Evolutionary conservation across 2,113 vertebrate genomes (phyloP).

Genomic region (Stictonetta naevosa): DNA sequence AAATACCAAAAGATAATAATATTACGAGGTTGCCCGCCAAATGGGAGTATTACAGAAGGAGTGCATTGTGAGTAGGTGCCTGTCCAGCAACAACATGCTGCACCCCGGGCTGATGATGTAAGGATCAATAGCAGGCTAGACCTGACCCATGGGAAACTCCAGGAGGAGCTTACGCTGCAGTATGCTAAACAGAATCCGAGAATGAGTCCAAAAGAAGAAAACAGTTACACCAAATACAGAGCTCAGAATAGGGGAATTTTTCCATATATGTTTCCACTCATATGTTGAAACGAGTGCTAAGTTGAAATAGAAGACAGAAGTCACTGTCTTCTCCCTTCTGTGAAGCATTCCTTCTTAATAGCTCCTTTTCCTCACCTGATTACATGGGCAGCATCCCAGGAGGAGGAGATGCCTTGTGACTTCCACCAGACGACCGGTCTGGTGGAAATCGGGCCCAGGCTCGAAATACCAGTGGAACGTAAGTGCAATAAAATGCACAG

Average conservation of each 20-base stretch:
- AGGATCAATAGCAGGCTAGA: not conserved
- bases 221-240: not conserved
- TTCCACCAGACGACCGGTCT: not conserved
- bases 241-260: not conserved
- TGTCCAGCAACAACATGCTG: not conserved
- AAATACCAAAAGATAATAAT: conserved; percentile 2
- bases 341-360: not conserved
- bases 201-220: not conserved
- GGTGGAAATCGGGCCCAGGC: not conserved
- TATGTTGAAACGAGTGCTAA: not conserved
- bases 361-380: conserved; percentile 3
- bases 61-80: not conserved
- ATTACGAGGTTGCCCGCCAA: conserved; percentile 1
- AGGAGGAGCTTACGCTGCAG: not conserved
- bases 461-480: not conserved
- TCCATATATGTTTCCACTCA: not conserved
- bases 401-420: conserved; percentile 33
- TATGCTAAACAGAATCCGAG: not conserved
- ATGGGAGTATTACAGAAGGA: not conserved
- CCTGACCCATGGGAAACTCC: not conserved
- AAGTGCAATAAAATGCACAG: not conserved
- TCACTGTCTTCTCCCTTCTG: not conserved
- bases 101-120: not conserved
- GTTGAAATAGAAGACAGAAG: not conserved
- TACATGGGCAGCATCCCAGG: not conserved